A percentile compares a stretch with the other conserved stretches of the same genome.
Conservation (phyloP, 2,797 vertebrate genomes). For the Pipistrellus kuhlii region DNA sequence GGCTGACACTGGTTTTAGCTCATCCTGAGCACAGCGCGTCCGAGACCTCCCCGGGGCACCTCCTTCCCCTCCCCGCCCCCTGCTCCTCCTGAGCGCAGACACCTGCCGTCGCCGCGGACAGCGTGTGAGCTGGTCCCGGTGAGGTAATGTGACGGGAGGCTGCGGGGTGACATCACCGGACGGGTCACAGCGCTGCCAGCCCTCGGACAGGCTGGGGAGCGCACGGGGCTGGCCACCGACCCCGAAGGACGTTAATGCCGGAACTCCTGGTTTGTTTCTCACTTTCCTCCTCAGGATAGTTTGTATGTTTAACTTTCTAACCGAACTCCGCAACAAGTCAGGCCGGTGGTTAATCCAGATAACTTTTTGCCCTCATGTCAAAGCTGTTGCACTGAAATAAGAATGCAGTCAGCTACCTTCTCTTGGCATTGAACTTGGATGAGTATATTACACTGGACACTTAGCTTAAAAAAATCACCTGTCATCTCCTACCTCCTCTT, state of each 20-base stretch:
- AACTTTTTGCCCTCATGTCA: constrained; percentile 53
- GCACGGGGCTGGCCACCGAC: not conserved
- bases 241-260: not conserved
- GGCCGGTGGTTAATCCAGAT: constrained; percentile 15
- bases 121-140: not conserved
- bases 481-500: not conserved
- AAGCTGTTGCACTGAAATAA: constrained; percentile 7
- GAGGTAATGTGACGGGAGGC: not conserved
- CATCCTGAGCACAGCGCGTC: not conserved
- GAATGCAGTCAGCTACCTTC: not conserved
- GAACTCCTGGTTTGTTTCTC: not conserved
- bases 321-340: constrained; percentile 10
- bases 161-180: not conserved
- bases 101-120: not conserved
- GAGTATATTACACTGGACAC: not conserved
- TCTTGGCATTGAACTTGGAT: constrained; percentile 30
- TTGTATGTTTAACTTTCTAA: constrained; percentile 15
- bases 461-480: not conserved
- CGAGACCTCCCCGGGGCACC: fast-evolving
- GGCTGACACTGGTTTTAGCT: not conserved
- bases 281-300: not conserved
- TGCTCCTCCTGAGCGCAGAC: not conserved
- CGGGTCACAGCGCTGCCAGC: not conserved
- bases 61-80: not conserved
- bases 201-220: not conserved